phyloP scores from a whole-genome alignment of 1,140 invertebrate genomes.

The silkworm (Bombyx mori) region ASM3026992v2 NC_085108.1:1614001-1614500 shows the following conservation, averaged over 20 bases:
- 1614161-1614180: slow-evolving; percentile 33
- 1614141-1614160: slow-evolving; percentile 26
- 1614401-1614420: slow-evolving; percentile 22
- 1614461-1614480: slow-evolving; percentile 50
- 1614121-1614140: too few species aligned
- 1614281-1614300: slow-evolving; percentile 43
- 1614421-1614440: slow-evolving; percentile 38
- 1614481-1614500: slow-evolving; percentile 33
- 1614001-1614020: too few species aligned
- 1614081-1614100: too few species aligned
- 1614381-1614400: slow-evolving; percentile 27
- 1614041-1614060: too few species aligned
- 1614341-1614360: slow-evolving; percentile 31
- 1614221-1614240: slow-evolving; percentile 28
- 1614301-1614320: slow-evolving; percentile 19
- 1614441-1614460: slow-evolving; percentile 30
- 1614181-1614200: slow-evolving; percentile 24
- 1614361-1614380: slow-evolving; percentile 28
- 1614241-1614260: slow-evolving; percentile 29
- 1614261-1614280: slow-evolving; percentile 25
- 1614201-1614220: slow-evolving; percentile 9
- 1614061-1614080: too few species aligned
- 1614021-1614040: too few species aligned
- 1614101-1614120: too few species aligned
- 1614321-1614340: slow-evolving; percentile 27